phyloP scores from a whole-genome alignment of 2,888 invertebrate genomes.

The Apotomis turbidana region DNA sequence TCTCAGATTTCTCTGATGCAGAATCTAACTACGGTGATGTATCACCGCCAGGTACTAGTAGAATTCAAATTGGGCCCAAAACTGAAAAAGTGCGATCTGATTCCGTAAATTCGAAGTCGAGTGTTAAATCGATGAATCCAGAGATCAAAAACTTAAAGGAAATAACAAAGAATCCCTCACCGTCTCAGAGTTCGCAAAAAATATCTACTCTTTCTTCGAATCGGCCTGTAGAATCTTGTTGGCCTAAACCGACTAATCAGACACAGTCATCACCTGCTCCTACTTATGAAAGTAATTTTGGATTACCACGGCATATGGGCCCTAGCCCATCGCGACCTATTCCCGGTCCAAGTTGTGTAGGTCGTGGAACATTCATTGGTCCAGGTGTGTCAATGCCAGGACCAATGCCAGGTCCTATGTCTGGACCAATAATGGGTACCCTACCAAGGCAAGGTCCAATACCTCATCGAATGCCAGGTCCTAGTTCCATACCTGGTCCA shows the following conservation, averaged over 20 bases:
- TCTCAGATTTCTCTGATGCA: background rate
- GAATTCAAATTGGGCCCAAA: background rate
- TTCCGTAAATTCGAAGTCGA: background rate
- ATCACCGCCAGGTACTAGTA: background rate
- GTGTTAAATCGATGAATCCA: background rate
- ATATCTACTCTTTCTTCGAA: conserved; percentile 1
- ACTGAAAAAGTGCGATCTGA: background rate
- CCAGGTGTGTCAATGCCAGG: background rate
- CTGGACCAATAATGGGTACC: background rate
- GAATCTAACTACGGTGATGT: background rate
- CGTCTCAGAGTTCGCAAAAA: conserved; percentile 1
- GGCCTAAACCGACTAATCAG: conserved; percentile 34
- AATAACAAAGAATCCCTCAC: background rate
- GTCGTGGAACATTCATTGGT: background rate
- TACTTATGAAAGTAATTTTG: background rate
- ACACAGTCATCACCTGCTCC: conserved; percentile 16
- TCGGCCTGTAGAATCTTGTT: conserved; percentile 18
- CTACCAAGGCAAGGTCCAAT: background rate
- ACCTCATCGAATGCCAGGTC: background rate
- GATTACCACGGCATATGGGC: conserved; percentile 11
- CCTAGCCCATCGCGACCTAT: background rate
- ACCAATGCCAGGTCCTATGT: conserved; percentile 1
- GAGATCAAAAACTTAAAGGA: background rate
- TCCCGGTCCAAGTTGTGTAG: background rate
- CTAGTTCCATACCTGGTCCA: conserved; percentile 3